A percentile compares a stretch with the other conserved stretches of the same genome.
phyloP scores from a whole-genome alignment of 2,888 invertebrate species.

The Dryomyza anilis region DNA sequence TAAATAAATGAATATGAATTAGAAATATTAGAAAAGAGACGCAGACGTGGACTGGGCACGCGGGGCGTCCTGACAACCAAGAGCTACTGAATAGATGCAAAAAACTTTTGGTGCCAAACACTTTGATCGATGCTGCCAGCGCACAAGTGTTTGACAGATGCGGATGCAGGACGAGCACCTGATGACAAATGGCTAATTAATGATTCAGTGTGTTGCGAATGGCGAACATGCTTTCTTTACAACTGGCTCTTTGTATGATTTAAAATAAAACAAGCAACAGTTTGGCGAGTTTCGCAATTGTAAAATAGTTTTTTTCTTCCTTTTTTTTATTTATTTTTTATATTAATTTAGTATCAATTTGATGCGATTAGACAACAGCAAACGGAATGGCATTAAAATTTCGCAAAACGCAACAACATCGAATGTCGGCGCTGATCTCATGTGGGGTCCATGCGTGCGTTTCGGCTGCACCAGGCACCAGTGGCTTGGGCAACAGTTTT shows the following conservation, averaged over 20 bases:
- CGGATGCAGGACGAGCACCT: background rate
- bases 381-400: background rate
- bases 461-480: background rate
- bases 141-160: too few relatives aligned
- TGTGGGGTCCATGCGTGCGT: background rate
- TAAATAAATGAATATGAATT: too few relatives aligned
- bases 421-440: background rate
- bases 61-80: too few relatives aligned
- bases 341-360: too few relatives aligned
- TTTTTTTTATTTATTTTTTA: too few relatives aligned
- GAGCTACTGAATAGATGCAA: too few relatives aligned
- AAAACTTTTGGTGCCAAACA: too few relatives aligned
- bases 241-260: background rate
- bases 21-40: too few relatives aligned
- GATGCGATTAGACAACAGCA: background rate
- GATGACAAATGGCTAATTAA: conserved; percentile 24
- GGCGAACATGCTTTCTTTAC: too few relatives aligned
- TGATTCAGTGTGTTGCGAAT: conserved; percentile 5
- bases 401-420: background rate
- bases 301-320: background rate
- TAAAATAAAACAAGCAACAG: too few relatives aligned
- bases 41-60: too few relatives aligned
- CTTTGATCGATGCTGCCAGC: too few relatives aligned
- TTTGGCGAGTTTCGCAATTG: conserved; percentile 3
- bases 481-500: conserved; percentile 2